Base-by-base conservation (phyloP, 2,113 vertebrate species). In the Myotis yumanensis region DNA sequence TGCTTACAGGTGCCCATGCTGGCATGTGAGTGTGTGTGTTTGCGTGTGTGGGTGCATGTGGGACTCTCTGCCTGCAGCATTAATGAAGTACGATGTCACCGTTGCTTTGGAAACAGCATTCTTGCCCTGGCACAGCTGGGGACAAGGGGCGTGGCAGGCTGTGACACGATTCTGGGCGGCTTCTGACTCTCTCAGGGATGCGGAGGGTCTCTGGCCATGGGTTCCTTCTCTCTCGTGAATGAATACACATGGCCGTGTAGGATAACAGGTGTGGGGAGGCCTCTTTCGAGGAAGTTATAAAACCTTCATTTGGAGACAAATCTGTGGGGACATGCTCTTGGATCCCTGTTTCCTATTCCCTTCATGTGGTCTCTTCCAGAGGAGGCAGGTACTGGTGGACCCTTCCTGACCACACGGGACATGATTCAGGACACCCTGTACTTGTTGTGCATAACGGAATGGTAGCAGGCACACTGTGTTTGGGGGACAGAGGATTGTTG, bases 41-140 rank as follows among this genome's bases (percentile, higher is more conserved):
- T 76, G 25, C 20, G 12, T 22, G 17, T 54, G 64, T 48, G n/a
- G 11, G 17, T 18, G 71, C 43, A 43, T 1, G 0, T 6, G 15
- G 48, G 43, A 37, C 46, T 87, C 32, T 62, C 46, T 48, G 51
- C 51, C 52, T 51, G 37, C 57, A n/a, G 62, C 30, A 0, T n/a
- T 35, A 16, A 35, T 35, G 72, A 91, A 14, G 51, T 76, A 59
- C 1, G 0, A 15, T 7, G 9, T 64, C 14, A 3, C 22, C 2
- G 81, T 76, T 96, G 91, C 91, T 90, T 88, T 54, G 95, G 91
- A 92, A 92, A 92, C 59, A 43, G 68, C 46, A n/a, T 88, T 62
- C 66, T 71, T 89, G 59, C 54, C 85, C 51, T 62, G 72, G 46
- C 46, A 73, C 11, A 40, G 86, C 54, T 66, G 37, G 89, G 86